Conservation (phyloP, 2,113 vertebrate genomes). For the Toxotes jaculatrix region DNA sequence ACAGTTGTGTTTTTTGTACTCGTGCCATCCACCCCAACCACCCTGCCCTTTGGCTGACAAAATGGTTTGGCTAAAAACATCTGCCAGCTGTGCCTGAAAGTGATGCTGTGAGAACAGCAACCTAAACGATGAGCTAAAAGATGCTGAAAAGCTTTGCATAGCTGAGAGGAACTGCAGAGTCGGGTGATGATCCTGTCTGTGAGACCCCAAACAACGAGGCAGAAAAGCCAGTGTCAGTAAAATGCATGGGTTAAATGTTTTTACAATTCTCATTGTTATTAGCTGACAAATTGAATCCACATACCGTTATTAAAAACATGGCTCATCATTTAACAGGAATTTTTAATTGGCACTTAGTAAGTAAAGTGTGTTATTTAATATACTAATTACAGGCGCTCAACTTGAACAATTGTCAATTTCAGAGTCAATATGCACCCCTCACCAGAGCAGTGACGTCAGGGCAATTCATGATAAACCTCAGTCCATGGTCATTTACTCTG, state of each 20-base stretch:
- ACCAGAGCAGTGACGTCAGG: not conserved
- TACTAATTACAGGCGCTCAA: constrained; percentile 19
- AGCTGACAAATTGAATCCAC: not conserved
- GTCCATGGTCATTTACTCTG: constrained; percentile 8
- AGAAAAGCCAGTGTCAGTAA: not conserved
- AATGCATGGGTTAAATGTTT: not conserved
- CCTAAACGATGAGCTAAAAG: too few relatives aligned
- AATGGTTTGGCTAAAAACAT: too few relatives aligned
- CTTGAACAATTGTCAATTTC: constrained; percentile 22
- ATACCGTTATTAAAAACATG: not conserved
- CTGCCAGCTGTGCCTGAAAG: too few relatives aligned
- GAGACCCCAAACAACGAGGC: too few relatives aligned
- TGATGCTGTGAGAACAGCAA: too few relatives aligned
- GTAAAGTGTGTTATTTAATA: constrained; percentile 31
- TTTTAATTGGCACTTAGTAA: constrained; percentile 28
- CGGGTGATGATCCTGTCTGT: too few relatives aligned
- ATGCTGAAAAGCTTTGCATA: too few relatives aligned
- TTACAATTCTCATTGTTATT: not conserved
- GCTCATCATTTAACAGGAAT: not conserved
- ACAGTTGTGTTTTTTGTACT: too few relatives aligned
- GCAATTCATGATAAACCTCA: not conserved
- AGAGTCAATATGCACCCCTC: not conserved
- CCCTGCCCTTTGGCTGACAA: too few relatives aligned
- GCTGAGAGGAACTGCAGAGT: too few relatives aligned
- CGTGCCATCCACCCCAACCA: too few relatives aligned